phyloP scores from a whole-genome alignment of 1,140 invertebrate species.

The Leptestheria dahalacensis region DNA sequence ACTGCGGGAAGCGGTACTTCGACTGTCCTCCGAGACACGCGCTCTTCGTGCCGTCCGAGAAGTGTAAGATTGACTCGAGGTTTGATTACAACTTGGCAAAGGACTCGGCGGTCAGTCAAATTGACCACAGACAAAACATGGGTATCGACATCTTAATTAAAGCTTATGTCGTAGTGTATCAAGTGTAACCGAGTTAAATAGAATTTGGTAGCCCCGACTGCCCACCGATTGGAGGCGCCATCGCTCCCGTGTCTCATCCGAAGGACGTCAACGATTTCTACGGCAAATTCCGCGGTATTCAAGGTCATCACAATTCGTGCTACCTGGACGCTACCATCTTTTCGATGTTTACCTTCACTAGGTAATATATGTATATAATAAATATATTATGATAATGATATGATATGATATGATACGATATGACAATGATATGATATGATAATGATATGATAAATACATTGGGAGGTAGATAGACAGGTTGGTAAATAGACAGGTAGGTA shows the following conservation, averaged over 20 bases:
- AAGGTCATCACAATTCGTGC: constrained; percentile 95
- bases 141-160: constrained; percentile 16
- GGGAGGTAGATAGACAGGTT: no score
- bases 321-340: constrained; percentile 93
- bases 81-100: constrained; percentile 36
- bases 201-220: constrained; percentile 48
- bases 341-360: constrained; percentile 91
- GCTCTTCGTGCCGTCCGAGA: constrained; percentile 56
- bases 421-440: no score
- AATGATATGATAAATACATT: no score
- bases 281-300: constrained; percentile 73
- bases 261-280: constrained; percentile 36
- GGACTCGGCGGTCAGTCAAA: constrained; percentile 20
- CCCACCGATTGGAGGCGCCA: constrained; percentile 56
- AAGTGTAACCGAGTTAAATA: no score
- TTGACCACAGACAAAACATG: constrained; percentile 23
- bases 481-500: no score
- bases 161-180: no score
- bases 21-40: constrained; percentile 50
- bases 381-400: not conserved
- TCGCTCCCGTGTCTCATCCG: constrained; percentile 52
- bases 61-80: constrained; percentile 58
- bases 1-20: constrained; percentile 53
- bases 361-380: constrained; percentile 21
- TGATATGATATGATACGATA: no score